phyloP scores from a whole-genome alignment of 2,888 invertebrate species.

The Drosophila mimetica region DNA sequence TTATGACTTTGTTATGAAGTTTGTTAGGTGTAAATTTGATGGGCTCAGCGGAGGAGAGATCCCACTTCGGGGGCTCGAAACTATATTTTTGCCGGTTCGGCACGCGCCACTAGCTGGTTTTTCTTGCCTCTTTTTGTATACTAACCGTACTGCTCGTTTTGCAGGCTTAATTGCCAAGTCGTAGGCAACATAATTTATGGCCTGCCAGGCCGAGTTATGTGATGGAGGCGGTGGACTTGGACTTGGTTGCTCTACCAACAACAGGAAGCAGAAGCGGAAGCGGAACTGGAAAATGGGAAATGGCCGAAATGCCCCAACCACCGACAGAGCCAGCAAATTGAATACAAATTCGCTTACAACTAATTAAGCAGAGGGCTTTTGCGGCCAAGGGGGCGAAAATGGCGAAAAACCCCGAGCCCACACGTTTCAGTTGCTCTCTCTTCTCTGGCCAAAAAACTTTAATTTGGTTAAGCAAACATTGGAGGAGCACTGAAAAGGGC shows the following conservation, averaged over 20 bases:
- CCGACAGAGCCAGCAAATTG: constrained; percentile 56
- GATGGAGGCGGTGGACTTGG: constrained; percentile 13
- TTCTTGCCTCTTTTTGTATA: neutral
- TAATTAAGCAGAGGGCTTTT: constrained; percentile 60
- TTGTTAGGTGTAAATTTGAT: constrained; percentile 79
- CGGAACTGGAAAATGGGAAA: constrained; percentile 9
- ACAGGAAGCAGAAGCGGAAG: neutral
- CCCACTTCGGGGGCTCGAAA: constrained; percentile 19
- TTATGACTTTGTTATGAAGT: constrained; percentile 78
- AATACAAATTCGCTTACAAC: constrained; percentile 76
- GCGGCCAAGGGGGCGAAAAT: neutral
- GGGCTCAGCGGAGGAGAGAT: constrained; percentile 50
- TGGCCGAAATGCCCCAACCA: constrained; percentile 7
- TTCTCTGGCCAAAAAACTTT: constrained; percentile 30
- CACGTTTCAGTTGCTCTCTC: constrained; percentile 5
- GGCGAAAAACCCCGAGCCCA: constrained; percentile 8
- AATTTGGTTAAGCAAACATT: constrained; percentile 47
- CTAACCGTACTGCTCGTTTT: constrained; percentile 10
- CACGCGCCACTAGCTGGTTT: constrained; percentile 30
- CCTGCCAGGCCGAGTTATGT: constrained; percentile 62
- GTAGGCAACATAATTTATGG: constrained; percentile 76
- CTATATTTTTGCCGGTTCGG: constrained; percentile 32
- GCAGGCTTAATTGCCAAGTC: constrained; percentile 71
- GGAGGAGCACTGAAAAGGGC: constrained; percentile 1
- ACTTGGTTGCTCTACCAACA: constrained; percentile 1